phyloP scores from a whole-genome alignment of 2,888 invertebrate species.

The Eupithecia dodoneata region DNA sequence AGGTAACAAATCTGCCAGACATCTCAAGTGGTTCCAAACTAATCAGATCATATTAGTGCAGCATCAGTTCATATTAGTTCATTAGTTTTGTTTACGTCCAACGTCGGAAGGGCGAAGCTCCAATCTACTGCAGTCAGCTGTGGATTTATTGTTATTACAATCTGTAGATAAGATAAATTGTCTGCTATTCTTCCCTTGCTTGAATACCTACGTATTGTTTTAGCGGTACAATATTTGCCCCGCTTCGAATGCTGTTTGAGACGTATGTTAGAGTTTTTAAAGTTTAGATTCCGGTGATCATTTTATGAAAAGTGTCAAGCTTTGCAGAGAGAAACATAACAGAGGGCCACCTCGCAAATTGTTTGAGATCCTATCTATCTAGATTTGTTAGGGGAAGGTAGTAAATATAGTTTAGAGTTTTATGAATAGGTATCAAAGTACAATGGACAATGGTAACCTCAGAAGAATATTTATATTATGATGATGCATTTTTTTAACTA shows the following conservation, averaged over 20 bases:
- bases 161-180: constrained; percentile 13
- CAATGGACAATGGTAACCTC: too few species aligned
- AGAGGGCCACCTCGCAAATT: background rate
- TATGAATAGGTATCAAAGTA: background rate
- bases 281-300: background rate
- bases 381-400: background rate
- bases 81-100: constrained; percentile 25
- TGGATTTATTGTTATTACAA: constrained; percentile 6
- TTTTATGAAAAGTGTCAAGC: background rate
- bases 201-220: background rate
- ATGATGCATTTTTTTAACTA: too few species aligned
- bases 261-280: background rate
- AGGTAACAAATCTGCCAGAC: background rate
- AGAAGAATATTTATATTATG: too few species aligned
- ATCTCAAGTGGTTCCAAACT: constrained; percentile 10
- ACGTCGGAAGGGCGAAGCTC: constrained; percentile 9
- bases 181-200: background rate
- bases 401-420: background rate
- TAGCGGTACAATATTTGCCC: background rate
- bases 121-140: background rate
- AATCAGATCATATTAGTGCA: constrained; percentile 24
- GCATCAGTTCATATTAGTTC: constrained; percentile 28
- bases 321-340: background rate
- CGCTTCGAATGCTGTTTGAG: background rate
- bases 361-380: background rate